Base-by-base conservation (phyloP, 2,113 vertebrate species). In the Melanerpes aurifrons region DNA sequence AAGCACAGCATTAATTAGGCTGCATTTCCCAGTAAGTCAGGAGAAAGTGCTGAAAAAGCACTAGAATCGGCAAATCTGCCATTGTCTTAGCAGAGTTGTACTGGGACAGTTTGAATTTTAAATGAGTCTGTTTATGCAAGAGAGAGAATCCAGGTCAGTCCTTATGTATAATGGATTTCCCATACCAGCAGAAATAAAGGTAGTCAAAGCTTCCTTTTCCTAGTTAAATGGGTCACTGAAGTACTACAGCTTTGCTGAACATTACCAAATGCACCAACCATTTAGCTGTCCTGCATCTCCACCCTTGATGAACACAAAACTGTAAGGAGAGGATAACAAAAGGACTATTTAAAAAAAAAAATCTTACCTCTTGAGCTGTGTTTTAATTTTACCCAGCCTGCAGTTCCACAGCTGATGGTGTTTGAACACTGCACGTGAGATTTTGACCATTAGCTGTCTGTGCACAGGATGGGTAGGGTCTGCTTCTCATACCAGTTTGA, bases 71-170 rank as follows among this genome's bases (percentile, higher is more conserved):
- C 66, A 87, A 70, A 73, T 87, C 59, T 91, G 63, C 56, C 56
- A 24, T 76, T 93, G 77, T 82, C 37, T 84, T 82, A 53, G 37
- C 40, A 76, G 59, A 31, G 25, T 82, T 64, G 32, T 57, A n/a
- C 53, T 82, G 61, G 84, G 72, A 59, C 77, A 47, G 32, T 70
- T 73, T 85, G 84, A 87, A 89, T 94, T 93, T 92, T 84, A 87
- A 85, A 85, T 35, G 28, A 89, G 37, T 79, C 63, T 87, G 18
- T 53, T 95, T 92, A 50, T 15, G 88, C 63, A 87, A 70, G 59
- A 75, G 66, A 35, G 53, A 73, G 58, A 93, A 94, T 96, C 82
- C 67, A 94, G 89, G 87, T 96, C 94, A 91, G 43, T 79, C 59
- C 57, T 85, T 72, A 82, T 69, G 59, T 93, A 79, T 87, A 88